These are phyloP conservation scores for Aulostomus chinensis DNA, from an alignment of 2,797 vertebrate genomes.

Conservation along the genomic window DNA sequence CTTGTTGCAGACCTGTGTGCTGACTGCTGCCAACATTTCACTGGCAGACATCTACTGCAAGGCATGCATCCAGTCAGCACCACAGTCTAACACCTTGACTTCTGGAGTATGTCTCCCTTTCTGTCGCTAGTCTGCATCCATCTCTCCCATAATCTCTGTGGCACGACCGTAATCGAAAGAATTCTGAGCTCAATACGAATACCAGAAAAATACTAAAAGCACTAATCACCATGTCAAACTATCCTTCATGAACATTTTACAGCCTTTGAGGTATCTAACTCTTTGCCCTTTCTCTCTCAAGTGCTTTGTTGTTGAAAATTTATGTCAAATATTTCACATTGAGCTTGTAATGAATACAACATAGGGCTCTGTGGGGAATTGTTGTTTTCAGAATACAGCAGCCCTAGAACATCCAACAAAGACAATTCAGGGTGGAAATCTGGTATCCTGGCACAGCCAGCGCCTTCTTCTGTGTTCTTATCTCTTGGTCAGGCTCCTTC, in stretches of 20 bases:
- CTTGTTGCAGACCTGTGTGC: slow-evolving; percentile 58
- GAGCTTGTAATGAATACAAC: slow-evolving; percentile 36
- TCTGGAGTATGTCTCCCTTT: slow-evolving; percentile 39
- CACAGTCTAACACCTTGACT: slow-evolving; percentile 66
- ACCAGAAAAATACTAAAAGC: slow-evolving; percentile 33
- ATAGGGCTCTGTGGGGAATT: slow-evolving; percentile 36
- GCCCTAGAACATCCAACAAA: slow-evolving; percentile 55
- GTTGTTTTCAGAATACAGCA: slow-evolving; percentile 58
- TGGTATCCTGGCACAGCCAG: slow-evolving; percentile 68
- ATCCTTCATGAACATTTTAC: slow-evolving; percentile 22
- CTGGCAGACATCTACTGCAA: slow-evolving; percentile 55
- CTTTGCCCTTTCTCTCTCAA: slow-evolving; percentile 10
- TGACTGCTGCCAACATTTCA: slow-evolving; percentile 66
- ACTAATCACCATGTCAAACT: slow-evolving; percentile 28
- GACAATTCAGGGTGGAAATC: slow-evolving; percentile 62
- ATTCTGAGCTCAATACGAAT: too few species aligned
- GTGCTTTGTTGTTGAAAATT: slow-evolving; percentile 43
- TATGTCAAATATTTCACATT: slow-evolving; percentile 37
- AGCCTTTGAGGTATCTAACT: not conserved
- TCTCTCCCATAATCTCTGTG: slow-evolving; percentile 19
- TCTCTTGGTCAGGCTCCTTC: too few species aligned
- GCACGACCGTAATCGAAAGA: slow-evolving; percentile 18
- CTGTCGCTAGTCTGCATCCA: slow-evolving; percentile 38
- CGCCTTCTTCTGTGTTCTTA: slow-evolving; percentile 72
- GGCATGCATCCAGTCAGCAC: slow-evolving; percentile 62